Conservation (phyloP, 2,113 vertebrate species). For the Rhinolophus ferrumequinum region DNA sequence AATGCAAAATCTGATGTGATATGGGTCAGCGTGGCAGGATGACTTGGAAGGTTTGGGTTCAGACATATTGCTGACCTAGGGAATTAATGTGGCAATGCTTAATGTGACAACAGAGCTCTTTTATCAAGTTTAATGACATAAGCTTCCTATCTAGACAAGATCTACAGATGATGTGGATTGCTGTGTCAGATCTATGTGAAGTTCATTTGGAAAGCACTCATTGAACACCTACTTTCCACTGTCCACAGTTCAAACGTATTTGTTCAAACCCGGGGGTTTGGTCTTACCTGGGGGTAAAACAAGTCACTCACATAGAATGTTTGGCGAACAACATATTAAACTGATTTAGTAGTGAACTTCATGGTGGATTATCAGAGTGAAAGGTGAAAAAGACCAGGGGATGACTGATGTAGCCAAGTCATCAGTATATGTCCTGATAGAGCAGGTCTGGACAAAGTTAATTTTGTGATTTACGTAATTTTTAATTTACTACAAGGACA, state of each 20-base stretch:
- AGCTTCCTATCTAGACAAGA: background rate
- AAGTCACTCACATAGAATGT: background rate
- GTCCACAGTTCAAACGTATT: background rate
- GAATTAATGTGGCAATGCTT: background rate
- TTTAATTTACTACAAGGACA: constrained; percentile 20
- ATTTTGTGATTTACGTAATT: background rate
- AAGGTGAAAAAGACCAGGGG: background rate
- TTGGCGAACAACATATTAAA: background rate
- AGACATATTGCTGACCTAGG: background rate
- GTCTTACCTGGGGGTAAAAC: background rate
- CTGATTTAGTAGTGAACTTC: background rate
- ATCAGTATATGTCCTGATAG: background rate
- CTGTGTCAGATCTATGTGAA: background rate
- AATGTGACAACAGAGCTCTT: background rate
- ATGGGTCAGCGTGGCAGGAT: background rate
- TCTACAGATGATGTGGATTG: background rate
- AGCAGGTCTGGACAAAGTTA: background rate
- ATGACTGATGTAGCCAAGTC: background rate
- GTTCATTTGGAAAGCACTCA: background rate
- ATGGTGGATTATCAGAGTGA: background rate
- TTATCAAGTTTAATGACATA: background rate
- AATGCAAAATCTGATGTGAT: background rate
- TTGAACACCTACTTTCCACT: background rate
- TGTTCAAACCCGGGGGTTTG: background rate
- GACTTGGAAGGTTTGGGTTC: background rate